phyloP scores from a whole-genome alignment of 2,797 vertebrate species.

The Chrysocyon brachyurus region DNA sequence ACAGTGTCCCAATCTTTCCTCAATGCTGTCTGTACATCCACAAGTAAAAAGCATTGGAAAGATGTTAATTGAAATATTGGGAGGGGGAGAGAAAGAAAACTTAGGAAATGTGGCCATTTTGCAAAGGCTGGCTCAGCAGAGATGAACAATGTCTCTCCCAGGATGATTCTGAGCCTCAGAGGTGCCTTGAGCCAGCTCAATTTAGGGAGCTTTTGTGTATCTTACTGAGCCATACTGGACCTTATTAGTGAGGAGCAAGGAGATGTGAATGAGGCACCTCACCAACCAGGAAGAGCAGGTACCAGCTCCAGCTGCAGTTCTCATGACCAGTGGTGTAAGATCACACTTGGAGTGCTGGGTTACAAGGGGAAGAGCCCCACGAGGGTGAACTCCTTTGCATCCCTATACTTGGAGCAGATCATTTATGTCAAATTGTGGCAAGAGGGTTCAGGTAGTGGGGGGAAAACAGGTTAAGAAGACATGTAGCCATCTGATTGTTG shows the following conservation, averaged over 20 bases:
- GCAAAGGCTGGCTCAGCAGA: background rate
- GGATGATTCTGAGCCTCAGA: background rate
- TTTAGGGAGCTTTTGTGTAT: background rate
- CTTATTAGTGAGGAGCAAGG: constrained; percentile 71
- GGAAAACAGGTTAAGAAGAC: background rate
- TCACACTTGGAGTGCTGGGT: background rate
- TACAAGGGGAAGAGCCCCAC: constrained; percentile 71
- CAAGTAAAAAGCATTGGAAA: background rate
- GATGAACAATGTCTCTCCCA: background rate
- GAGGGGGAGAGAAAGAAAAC: background rate
- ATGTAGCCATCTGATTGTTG: background rate
- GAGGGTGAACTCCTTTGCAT: constrained; percentile 53
- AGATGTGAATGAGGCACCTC: constrained; percentile 70
- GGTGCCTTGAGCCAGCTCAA: background rate
- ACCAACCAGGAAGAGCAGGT: constrained; percentile 55
- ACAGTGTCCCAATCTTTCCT: background rate
- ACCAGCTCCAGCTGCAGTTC: constrained; percentile 69
- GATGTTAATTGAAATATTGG: background rate
- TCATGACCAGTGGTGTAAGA: constrained; percentile 61
- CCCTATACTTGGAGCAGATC: constrained; percentile 67
- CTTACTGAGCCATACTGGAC: background rate
- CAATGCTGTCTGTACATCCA: background rate
- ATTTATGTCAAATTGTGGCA: constrained; percentile 71
- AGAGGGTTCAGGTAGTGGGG: background rate
- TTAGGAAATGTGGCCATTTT: background rate